Conservation (phyloP, 2,797 vertebrate genomes). For the Phoeniculus purpureus region DNA sequence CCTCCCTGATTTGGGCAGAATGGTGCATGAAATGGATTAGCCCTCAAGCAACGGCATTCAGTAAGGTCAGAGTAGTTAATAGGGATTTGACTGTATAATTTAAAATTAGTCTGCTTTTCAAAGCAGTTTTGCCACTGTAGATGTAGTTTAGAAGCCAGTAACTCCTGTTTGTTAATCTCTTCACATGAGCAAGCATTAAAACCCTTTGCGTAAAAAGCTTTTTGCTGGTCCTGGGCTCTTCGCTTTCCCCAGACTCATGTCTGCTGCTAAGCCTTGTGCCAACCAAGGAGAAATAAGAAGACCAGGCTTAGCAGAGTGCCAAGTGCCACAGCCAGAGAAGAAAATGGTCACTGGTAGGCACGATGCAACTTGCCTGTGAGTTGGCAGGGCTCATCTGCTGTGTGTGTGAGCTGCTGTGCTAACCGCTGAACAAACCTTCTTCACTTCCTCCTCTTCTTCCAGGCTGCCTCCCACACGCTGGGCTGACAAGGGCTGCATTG, state of each 20-base stretch:
- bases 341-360: background rate
- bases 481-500: conserved; percentile 35
- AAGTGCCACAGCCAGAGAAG: conserved; percentile 4
- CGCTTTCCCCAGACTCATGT: background rate
- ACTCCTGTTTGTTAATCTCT: background rate
- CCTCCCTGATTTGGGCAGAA: background rate
- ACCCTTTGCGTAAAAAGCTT: background rate
- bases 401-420: conserved; percentile 39
- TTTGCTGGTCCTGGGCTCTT: background rate
- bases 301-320: background rate
- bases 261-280: background rate
- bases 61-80: background rate
- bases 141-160: background rate
- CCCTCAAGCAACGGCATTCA: background rate
- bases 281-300: background rate
- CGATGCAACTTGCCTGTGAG: background rate
- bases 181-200: background rate
- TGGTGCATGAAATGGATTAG: background rate
- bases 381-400: conserved; percentile 37
- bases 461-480: background rate
- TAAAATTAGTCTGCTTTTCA: background rate
- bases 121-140: background rate
- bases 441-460: background rate
- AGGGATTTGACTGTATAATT: background rate
- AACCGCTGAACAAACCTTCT: conserved; percentile 29